Evolutionary conservation across 2,888 invertebrate genomes (phyloP).

Genomic region (Drosophila mayaguana): DNA sequence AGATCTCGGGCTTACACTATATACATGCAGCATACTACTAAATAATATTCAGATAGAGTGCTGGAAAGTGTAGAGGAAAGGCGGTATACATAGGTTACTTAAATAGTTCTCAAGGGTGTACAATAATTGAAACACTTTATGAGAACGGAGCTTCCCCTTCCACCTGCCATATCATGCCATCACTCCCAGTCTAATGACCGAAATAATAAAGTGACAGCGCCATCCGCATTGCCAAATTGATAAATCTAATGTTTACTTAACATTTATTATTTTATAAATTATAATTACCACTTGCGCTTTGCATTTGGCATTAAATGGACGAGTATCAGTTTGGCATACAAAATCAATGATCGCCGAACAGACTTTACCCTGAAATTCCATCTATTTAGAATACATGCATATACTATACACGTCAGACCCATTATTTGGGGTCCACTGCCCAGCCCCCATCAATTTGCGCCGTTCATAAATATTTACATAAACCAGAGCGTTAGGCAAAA

Average conservation of each 20-base stretch:
- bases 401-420: conserved; percentile 3
- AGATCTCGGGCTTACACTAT: too few relatives aligned
- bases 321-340: conserved; percentile 14
- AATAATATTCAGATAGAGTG: too few relatives aligned
- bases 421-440: conserved; percentile 16
- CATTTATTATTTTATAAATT: conserved; percentile 60
- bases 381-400: neutral
- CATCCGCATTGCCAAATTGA: conserved; percentile 58
- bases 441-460: conserved; percentile 44
- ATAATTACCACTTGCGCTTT: conserved; percentile 44
- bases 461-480: conserved; percentile 68
- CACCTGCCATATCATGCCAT: too few relatives aligned
- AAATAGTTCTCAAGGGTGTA: too few relatives aligned
- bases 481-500: conserved; percentile 38
- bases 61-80: too few relatives aligned
- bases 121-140: too few relatives aligned
- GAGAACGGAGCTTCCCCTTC: too few relatives aligned
- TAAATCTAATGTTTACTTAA: conserved; percentile 68
- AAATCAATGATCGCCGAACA: conserved; percentile 6
- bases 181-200: too few relatives aligned
- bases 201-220: conserved; percentile 52
- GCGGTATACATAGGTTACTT: too few relatives aligned
- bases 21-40: too few relatives aligned
- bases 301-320: conserved; percentile 23
- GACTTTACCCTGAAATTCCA: conserved; percentile 16